Base-by-base conservation (phyloP, 1,140 invertebrate species). In the Drosophila insularis region DNA sequence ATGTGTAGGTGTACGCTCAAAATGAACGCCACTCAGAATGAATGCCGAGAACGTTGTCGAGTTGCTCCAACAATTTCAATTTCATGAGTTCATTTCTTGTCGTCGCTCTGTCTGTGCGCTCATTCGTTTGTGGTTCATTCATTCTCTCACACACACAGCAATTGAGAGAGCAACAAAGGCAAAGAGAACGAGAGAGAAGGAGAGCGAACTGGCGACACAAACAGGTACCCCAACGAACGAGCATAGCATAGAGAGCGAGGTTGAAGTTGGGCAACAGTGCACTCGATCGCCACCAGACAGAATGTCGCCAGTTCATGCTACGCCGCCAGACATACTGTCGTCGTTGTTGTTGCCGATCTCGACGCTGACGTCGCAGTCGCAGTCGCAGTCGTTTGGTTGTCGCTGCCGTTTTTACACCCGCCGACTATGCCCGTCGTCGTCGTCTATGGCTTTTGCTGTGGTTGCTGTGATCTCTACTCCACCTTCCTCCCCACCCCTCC, bases 201-300 rank as follows among this genome's bases (percentile, higher is more conserved):
- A 21, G 17, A 58, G 35, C 21, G 40, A 55, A n/a, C 32, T 68
- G 65, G 65, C 68, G 39, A 58, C 21, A 92, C 54, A 56, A 32
- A 56, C 54, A 56, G 54, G 54, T 56, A 56, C 54, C 54, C 54
- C 23, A 56, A 32, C 27, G 54, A 91, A 91, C 89, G 92, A 78
- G 74, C 74, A 66, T 66, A 74, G 66, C 43, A 27, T 27, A 56
- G 32, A 50, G 43, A 27, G 27, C 27, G 27, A 27, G 43, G 92
- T 81, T 92, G 92, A 92, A 91, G 93, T 89, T 85, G 93, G 95
- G 94, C 95, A 96, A 95, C 95, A 92, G 66, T 81, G 94, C 93
- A 78, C 19, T 80, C 93, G 94, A 94, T 95, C 95, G 94, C 93
- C 94, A 95, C 81, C 95, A 97, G 96, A 97, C 96, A 96, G 95